Base-by-base conservation (phyloP, 2,113 vertebrate species). In the Salvelinus namaycush region DNA sequence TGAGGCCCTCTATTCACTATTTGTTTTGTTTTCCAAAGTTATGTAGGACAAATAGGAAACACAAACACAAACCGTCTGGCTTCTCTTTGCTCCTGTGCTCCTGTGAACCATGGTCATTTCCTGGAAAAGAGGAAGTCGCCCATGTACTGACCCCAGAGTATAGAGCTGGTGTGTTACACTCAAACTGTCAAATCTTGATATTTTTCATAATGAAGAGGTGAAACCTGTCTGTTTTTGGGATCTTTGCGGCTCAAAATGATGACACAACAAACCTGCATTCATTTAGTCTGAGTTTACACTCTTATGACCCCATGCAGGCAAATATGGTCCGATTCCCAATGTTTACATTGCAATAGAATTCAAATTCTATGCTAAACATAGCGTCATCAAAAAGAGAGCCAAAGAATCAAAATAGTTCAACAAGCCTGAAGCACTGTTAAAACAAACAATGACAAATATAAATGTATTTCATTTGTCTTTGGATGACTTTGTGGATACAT, bases 61-160 rank as follows among this genome's bases (percentile, higher is more conserved):
- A 62, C 31, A 12, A 18, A 67, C 22, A 8, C 57, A 24, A 81
- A 84, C 83, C 62, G 90, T 89, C 89, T 90, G 87, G 87, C 82
- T 89, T 87, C 83, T 87, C 86, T 91, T 89, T 90, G 76, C 27
- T 4, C 67, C 70, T 9, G 2, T 84, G 73, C 72, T 83, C 5
- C 31, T 34, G 86, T 83, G 82, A 89, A 86, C 84, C 76, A 29
- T 68, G 80, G 83, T 83, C 78, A 83, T 88, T 91, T 92, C 82
- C 86, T 88, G 87, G 69, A 78, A 72, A 57, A 85, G 78, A 69
- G 48, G 14, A 78, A 69, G 57, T 68, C 82, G 82, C 79, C 64
- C 80, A 68, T 72, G 70, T 74, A 77, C 74, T 64, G 75, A 83
- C 85, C 88, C 75, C 64, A 51, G 79, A 80, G 77, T 62, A 62